Conservation (phyloP, 2,113 vertebrate species). For the Pavo muticus region DNA sequence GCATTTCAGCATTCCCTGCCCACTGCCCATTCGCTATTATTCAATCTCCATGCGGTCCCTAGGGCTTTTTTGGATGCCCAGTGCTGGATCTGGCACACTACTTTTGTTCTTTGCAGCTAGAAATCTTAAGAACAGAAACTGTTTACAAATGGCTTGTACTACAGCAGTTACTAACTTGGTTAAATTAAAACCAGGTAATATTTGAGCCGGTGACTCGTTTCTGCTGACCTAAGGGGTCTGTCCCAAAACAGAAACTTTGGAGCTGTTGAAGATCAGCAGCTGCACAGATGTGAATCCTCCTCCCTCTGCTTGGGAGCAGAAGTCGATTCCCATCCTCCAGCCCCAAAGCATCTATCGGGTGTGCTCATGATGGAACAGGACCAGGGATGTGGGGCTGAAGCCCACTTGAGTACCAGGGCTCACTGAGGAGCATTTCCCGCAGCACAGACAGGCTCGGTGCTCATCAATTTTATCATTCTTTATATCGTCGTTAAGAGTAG, state of each 20-base stretch:
- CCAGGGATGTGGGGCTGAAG: neutral
- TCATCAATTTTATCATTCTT: conserved; percentile 80
- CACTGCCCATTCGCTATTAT: neutral
- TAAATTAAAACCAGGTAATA: neutral
- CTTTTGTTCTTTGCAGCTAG: neutral
- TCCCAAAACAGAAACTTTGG: neutral
- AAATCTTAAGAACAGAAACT: neutral
- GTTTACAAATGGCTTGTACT: neutral
- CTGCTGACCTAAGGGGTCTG: neutral
- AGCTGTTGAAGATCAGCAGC: neutral
- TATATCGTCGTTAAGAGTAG: conserved; percentile 83
- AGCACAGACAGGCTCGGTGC: conserved; percentile 46
- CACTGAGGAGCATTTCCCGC: neutral
- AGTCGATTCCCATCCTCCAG: neutral
- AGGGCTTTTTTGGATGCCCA: neutral
- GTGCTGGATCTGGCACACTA: neutral
- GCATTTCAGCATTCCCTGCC: neutral
- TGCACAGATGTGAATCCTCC: neutral
- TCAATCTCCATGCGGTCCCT: neutral
- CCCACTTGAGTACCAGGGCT: neutral
- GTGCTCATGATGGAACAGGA: rapidly evolving
- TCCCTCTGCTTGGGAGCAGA: neutral
- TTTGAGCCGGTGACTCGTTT: neutral
- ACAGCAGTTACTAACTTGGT: neutral
- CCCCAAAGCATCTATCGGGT: rapidly evolving